These are phyloP conservation scores for Danionella cerebrum DNA, from an alignment of 2,113 vertebrate genomes.

Conservation along the genomic window DNA sequence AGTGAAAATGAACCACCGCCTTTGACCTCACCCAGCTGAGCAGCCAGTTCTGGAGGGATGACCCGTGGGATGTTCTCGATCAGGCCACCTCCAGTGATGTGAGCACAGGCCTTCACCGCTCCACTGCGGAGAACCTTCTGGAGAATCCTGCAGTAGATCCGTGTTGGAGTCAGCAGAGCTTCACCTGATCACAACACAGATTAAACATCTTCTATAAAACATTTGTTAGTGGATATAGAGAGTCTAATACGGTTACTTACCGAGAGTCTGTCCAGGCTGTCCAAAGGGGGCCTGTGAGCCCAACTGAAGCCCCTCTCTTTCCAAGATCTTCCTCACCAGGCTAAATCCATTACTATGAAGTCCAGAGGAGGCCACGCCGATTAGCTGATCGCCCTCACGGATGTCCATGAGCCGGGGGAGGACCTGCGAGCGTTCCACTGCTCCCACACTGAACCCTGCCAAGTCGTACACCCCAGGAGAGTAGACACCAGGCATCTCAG, in stretches of 20 bases:
- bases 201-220: too few species aligned
- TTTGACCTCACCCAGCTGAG: slow-evolving; percentile 83
- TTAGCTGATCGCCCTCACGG: slow-evolving; percentile 69
- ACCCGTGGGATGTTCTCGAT: slow-evolving; percentile 92
- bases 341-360: slow-evolving; percentile 97
- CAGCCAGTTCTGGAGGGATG: slow-evolving; percentile 72
- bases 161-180: slow-evolving; percentile 83
- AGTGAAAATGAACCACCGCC: not conserved
- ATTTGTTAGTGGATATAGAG: too few species aligned
- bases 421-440: slow-evolving; percentile 74
- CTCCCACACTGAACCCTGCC: slow-evolving; percentile 88
- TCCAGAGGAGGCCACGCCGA: slow-evolving; percentile 88
- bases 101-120: slow-evolving; percentile 81
- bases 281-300: slow-evolving; percentile 66
- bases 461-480: slow-evolving; percentile 82
- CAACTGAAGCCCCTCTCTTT: slow-evolving; percentile 64
- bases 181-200: slow-evolving; percentile 64
- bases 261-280: slow-evolving; percentile 69
- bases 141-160: slow-evolving; percentile 83
- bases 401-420: slow-evolving; percentile 78
- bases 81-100: slow-evolving; percentile 93
- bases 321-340: slow-evolving; percentile 84
- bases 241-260: slow-evolving; percentile 51
- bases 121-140: slow-evolving; percentile 78
- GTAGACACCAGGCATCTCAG: slow-evolving; percentile 93